These are phyloP conservation scores for Pseudopipra pipra DNA, from an alignment of 2,113 vertebrate genomes.

Conservation along the genomic window DNA sequence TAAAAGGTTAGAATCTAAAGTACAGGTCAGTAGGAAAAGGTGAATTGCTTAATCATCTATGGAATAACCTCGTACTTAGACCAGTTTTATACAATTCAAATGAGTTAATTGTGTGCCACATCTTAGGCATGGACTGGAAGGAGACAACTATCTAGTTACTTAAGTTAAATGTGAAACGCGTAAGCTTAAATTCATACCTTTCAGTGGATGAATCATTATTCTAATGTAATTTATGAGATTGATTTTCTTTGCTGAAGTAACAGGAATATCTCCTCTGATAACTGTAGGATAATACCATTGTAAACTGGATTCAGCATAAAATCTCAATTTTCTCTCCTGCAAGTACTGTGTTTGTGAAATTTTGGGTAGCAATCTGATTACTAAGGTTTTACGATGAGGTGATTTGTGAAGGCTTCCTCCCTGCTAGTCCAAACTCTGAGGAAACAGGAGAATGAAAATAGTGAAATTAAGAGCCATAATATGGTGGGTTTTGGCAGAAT, in stretches of 20 bases:
- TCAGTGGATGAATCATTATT: not conserved
- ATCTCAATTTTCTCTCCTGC: not conserved
- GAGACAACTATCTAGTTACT: not conserved
- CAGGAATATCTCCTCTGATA: not conserved
- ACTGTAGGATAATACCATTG: accelerated
- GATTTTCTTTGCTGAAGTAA: not conserved
- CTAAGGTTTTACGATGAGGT: not conserved
- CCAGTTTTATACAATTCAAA: not conserved
- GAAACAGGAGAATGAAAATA: not conserved
- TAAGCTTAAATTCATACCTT: not conserved
- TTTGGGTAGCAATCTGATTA: not conserved
- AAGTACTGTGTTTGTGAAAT: not conserved
- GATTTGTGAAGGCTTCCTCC: not conserved
- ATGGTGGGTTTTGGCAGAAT: not conserved
- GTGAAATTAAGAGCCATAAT: not conserved
- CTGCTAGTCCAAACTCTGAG: not conserved
- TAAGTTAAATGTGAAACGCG: not conserved
- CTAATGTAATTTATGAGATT: not conserved
- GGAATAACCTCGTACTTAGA: not conserved
- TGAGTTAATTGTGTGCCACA: not conserved
- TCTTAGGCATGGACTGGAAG: not conserved
- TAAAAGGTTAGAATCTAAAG: not conserved
- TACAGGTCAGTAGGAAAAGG: not conserved
- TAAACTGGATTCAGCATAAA: not conserved
- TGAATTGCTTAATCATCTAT: not conserved